phyloP scores from a whole-genome alignment of 2,888 invertebrate species.

The Silvanus unidentatus region DNA sequence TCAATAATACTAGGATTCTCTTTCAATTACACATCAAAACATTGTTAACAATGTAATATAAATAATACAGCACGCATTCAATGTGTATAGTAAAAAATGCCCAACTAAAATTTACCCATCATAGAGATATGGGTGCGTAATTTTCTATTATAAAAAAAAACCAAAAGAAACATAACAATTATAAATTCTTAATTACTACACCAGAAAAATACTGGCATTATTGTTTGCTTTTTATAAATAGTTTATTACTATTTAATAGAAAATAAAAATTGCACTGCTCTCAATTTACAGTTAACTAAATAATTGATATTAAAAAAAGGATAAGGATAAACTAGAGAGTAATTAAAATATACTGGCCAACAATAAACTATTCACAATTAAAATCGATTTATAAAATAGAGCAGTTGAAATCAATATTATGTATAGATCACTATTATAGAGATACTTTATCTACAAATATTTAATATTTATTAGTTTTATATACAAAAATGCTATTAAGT shows the following conservation, averaged over 20 bases:
- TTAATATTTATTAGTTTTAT: background rate
- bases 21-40: slow-evolving; percentile 24
- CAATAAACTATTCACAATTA: slow-evolving; percentile 21
- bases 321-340: slow-evolving; percentile 13
- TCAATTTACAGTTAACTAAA: slow-evolving; percentile 16
- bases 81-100: slow-evolving; percentile 34
- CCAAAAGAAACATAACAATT: slow-evolving; percentile 1
- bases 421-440: background rate
- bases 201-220: slow-evolving; percentile 14
- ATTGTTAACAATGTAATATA: slow-evolving; percentile 33
- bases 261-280: slow-evolving; percentile 37
- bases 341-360: slow-evolving; percentile 34
- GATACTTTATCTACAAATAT: too few species aligned
- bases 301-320: slow-evolving; percentile 11
- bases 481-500: background rate
- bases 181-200: slow-evolving; percentile 8
- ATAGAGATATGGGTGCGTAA: background rate
- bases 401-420: slow-evolving; percentile 8
- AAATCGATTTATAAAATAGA: slow-evolving; percentile 7
- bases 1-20: slow-evolving; percentile 26
- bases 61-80: slow-evolving; percentile 29
- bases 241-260: slow-evolving; percentile 12
- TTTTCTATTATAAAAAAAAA: background rate
- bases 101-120: slow-evolving; percentile 32
- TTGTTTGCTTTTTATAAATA: slow-evolving; percentile 14